phyloP scores from a whole-genome alignment of 2,888 invertebrate species.

The Iselma pallidipennis region DNA sequence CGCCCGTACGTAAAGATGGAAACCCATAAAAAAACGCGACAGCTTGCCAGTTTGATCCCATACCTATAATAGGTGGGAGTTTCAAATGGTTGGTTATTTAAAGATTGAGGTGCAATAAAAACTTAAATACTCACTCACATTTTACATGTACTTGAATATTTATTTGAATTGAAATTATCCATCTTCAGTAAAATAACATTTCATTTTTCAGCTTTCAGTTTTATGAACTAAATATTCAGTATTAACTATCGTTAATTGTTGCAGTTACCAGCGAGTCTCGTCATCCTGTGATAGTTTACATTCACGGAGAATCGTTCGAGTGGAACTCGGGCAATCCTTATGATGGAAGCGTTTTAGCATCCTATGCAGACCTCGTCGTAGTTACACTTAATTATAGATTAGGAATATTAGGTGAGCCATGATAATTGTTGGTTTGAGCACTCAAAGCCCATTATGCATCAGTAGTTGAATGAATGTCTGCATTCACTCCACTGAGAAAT shows the following conservation, averaged over 20 bases:
- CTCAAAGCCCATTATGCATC: neutral
- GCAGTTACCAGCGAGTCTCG: slow-evolving; percentile 61
- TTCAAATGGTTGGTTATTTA: neutral
- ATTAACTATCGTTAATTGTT: slow-evolving; percentile 31
- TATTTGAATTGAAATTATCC: neutral
- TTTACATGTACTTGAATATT: neutral
- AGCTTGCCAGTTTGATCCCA: neutral
- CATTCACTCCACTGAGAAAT: neutral
- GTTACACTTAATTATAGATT: slow-evolving; percentile 96
- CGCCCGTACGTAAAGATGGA: neutral
- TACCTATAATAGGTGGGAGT: neutral
- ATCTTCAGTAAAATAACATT: neutral
- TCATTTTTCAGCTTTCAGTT: neutral
- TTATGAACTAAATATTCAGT: neutral
- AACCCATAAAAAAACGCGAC: slow-evolving; percentile 7
- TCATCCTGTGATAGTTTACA: slow-evolving; percentile 79
- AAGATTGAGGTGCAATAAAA: slow-evolving; percentile 3
- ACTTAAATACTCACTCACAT: neutral
- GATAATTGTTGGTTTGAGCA: neutral
- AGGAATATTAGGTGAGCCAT: slow-evolving; percentile 77
- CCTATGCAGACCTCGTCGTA: slow-evolving; percentile 89
- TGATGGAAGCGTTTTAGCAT: slow-evolving; percentile 92
- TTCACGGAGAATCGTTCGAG: slow-evolving; percentile 88
- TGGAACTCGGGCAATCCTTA: slow-evolving; percentile 98
- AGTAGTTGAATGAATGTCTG: neutral